phyloP scores from a whole-genome alignment of 2,888 invertebrate genomes.

The Hedya salicella region DNA sequence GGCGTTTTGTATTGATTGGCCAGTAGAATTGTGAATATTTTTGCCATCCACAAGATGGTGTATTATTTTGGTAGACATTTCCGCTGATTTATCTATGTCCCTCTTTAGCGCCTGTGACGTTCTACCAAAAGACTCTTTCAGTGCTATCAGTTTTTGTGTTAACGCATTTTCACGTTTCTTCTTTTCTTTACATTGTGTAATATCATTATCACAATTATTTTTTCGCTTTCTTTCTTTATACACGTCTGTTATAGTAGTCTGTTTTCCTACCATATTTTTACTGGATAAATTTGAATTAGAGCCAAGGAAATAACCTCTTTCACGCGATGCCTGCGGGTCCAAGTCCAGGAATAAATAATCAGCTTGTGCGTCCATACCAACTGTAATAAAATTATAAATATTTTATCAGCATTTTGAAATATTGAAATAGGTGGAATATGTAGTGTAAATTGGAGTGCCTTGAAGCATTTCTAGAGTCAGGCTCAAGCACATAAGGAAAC shows the following conservation, averaged over 20 bases:
- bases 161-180: slow-evolving; percentile 66
- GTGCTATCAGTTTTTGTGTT: slow-evolving; percentile 62
- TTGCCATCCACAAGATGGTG: slow-evolving; percentile 47
- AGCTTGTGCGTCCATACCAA: slow-evolving; percentile 79
- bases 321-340: slow-evolving; percentile 46
- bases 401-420: background rate
- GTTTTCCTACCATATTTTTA: slow-evolving; percentile 50
- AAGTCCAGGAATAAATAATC: slow-evolving; percentile 67
- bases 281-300: slow-evolving; percentile 30
- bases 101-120: slow-evolving; percentile 58
- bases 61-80: slow-evolving; percentile 51
- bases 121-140: slow-evolving; percentile 65
- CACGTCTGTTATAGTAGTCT: slow-evolving; percentile 59
- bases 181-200: slow-evolving; percentile 67
- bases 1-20: slow-evolving; percentile 7
- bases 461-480: no score
- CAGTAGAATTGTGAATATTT: slow-evolving; percentile 5
- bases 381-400: slow-evolving; percentile 56
- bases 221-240: slow-evolving; percentile 70
- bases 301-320: slow-evolving; percentile 21
- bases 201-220: slow-evolving; percentile 49
- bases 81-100: slow-evolving; percentile 51
- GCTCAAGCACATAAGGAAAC: no score
- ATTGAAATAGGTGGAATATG: background rate
- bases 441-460: background rate